These are phyloP conservation scores for Cryptus armator DNA, from an alignment of 2,888 invertebrate species.

Conservation along the genomic window DNA sequence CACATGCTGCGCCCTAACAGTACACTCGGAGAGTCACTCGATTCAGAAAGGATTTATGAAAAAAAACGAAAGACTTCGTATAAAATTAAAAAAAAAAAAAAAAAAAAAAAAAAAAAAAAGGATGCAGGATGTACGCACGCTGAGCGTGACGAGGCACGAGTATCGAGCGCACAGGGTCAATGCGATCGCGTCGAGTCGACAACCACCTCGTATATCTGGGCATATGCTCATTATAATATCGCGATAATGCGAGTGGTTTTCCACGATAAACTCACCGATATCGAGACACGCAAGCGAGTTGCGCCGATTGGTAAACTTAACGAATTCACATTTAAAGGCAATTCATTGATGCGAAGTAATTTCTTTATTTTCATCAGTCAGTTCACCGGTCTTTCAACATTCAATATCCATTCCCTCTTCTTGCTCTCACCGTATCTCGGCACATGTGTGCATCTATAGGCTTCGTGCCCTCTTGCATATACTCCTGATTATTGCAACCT, in stretches of 20 bases:
- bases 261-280: not conserved
- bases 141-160: conserved; percentile 41
- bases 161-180: conserved; percentile 54
- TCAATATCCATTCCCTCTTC: not conserved
- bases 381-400: conserved; percentile 11
- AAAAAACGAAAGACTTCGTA: conserved; percentile 8
- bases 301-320: not conserved
- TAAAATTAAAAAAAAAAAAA: not conserved
- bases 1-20: conserved; percentile 75
- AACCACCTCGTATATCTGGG: conserved; percentile 9
- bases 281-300: not conserved
- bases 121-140: not conserved
- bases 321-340: not conserved
- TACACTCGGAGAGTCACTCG: conserved; percentile 67
- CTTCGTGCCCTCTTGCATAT: not conserved
- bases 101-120: not conserved
- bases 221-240: conserved; percentile 13
- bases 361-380: not conserved
- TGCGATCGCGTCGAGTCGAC: conserved; percentile 23
- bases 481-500: conserved; percentile 37
- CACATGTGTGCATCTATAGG: not conserved
- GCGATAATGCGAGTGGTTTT: not conserved
- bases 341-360: conserved; percentile 5
- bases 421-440: not conserved
- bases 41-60: conserved; percentile 61